Conservation (phyloP, 1,140 invertebrate species). For the Tetramorium parvispinum region DNA sequence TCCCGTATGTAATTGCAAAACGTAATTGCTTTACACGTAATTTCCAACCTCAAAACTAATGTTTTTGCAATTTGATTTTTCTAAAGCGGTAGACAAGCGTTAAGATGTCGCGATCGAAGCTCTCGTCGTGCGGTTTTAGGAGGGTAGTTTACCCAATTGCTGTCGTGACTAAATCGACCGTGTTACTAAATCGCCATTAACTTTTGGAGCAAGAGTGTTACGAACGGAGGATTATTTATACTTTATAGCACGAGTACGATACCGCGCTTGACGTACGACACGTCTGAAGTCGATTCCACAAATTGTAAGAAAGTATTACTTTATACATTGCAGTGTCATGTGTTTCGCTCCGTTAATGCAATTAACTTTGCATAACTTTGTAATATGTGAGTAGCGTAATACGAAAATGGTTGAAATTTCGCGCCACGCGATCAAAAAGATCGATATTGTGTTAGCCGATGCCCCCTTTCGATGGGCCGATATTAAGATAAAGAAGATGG, state of each 20-base stretch:
- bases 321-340: no score
- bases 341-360: no score
- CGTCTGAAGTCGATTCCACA: no score
- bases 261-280: constrained; percentile 31
- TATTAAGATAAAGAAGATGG: constrained; percentile 55
- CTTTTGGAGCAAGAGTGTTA: constrained; percentile 44
- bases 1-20: not conserved
- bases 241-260: constrained; percentile 7
- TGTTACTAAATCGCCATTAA: constrained; percentile 57
- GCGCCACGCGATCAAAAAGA: not conserved
- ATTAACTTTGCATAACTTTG: no score
- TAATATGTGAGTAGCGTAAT: no score
- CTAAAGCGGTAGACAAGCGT: not conserved
- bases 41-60: not conserved
- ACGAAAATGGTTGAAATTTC: no score
- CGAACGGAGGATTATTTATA: constrained; percentile 22
- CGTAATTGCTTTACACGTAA: no score
- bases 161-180: constrained; percentile 43
- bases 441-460: not conserved
- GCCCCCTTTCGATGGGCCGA: constrained; percentile 16
- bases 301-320: no score
- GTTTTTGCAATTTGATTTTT: not conserved
- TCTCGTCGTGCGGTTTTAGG: constrained; percentile 53
- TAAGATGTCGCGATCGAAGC: constrained; percentile 29
- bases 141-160: constrained; percentile 28